phyloP scores from a whole-genome alignment of 2,888 invertebrate genomes.

The Himalopsyche tibetana region DNA sequence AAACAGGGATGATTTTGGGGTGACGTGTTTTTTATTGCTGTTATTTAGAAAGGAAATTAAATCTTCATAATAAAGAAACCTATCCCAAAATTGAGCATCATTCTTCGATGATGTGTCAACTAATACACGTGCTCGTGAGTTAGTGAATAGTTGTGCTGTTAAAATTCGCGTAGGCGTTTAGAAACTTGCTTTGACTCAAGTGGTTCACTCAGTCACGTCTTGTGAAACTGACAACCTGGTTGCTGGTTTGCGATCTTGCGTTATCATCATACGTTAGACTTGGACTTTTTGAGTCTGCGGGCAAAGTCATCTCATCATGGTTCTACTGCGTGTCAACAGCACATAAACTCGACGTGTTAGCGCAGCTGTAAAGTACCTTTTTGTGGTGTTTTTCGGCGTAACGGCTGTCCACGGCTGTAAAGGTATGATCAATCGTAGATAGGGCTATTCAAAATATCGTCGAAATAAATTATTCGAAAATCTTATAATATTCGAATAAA shows the following conservation, averaged over 20 bases:
- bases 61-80: neutral
- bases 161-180: constrained; percentile 54
- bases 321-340: neutral
- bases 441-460: too few species aligned
- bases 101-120: constrained; percentile 24
- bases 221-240: constrained; percentile 30
- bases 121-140: neutral
- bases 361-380: neutral
- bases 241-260: constrained; percentile 8
- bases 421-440: too few species aligned
- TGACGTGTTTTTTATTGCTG: too few species aligned
- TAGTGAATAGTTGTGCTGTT: constrained; percentile 1
- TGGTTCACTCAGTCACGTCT: constrained; percentile 25
- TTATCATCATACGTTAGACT: neutral
- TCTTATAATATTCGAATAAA: too few species aligned
- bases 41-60: neutral
- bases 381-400: too few species aligned
- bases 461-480: too few species aligned
- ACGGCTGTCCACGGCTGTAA: too few species aligned
- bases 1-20: too few species aligned
- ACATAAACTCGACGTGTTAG: neutral
- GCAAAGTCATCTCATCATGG: neutral
- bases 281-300: constrained; percentile 7
- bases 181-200: constrained; percentile 52
- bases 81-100: constrained; percentile 14